Conservation (phyloP, 2,888 invertebrate species). For the Thumatha senex region DNA sequence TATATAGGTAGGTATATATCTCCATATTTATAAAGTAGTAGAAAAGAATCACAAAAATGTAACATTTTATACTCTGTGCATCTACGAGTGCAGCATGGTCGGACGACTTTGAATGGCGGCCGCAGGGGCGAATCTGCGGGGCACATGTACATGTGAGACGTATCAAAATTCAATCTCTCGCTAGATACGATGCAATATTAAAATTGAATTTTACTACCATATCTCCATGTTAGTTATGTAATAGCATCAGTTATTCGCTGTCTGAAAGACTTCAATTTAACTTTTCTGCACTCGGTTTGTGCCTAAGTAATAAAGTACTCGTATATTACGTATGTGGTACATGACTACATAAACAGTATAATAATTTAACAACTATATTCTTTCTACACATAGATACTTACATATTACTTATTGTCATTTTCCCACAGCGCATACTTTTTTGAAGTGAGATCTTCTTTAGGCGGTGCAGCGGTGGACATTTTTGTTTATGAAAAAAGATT, state of each 20-base stretch:
- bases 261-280: background rate
- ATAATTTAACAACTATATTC: no score
- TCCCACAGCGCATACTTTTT: no score
- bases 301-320: background rate
- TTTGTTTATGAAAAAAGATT: no score
- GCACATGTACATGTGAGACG: slow-evolving; percentile 44
- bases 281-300: background rate
- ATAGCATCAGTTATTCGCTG: slow-evolving; percentile 14
- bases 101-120: slow-evolving; percentile 57
- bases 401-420: no score
- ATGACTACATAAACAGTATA: no score
- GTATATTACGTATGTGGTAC: no score
- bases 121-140: slow-evolving; percentile 44
- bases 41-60: slow-evolving; percentile 1
- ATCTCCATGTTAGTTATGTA: slow-evolving; percentile 28
- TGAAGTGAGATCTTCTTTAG: no score
- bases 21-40: background rate
- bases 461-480: no score
- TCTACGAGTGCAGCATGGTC: slow-evolving; percentile 41
- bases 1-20: background rate
- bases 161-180: slow-evolving; percentile 76
- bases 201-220: slow-evolving; percentile 61
- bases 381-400: no score
- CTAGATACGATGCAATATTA: slow-evolving; percentile 62
- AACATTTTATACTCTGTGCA: slow-evolving; percentile 12